Conservation (phyloP, 2,113 vertebrate genomes). For the cattle (Bos taurus) region ARS-UCD2.0 NC_037330.1:27064501-27065000, state of each 20-base stretch:
- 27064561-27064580: neutral
- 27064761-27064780: neutral
- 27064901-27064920: neutral
- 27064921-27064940: neutral
- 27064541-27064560: neutral
- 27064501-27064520: neutral
- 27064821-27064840: neutral
- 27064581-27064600: rapidly evolving
- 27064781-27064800: neutral
- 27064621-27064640: neutral
- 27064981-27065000: neutral
- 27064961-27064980: neutral
- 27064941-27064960: neutral
- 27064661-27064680: neutral
- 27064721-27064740: neutral
- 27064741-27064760: neutral
- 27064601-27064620: rapidly evolving
- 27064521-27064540: neutral
- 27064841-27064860: neutral
- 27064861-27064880: neutral
- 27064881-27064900: rapidly evolving
- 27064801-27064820: neutral
- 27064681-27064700: neutral
- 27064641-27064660: neutral
- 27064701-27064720: neutral